A percentile compares a stretch with the other conserved stretches of the same genome.
phyloP scores from a whole-genome alignment of 2,888 invertebrate genomes.

The Cheilosia soror region DNA sequence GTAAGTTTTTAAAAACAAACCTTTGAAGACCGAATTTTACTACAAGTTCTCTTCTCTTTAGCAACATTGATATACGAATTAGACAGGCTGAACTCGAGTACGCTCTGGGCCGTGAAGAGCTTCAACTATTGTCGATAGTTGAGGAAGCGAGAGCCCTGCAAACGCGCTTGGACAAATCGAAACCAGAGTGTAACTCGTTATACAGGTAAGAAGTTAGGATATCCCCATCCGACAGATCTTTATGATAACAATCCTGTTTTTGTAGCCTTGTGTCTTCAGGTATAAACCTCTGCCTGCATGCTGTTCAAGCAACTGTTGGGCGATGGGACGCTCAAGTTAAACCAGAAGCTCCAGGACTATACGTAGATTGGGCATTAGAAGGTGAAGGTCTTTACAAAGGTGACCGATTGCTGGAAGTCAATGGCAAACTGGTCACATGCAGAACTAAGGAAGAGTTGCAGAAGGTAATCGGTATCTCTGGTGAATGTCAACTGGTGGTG shows the following conservation, averaged over 20 bases:
- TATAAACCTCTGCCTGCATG: constrained; percentile 85
- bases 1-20: constrained; percentile 85
- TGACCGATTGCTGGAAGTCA: constrained; percentile 91
- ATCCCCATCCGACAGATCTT: background rate
- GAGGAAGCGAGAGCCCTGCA: constrained; percentile 93
- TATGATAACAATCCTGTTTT: background rate
- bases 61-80: constrained; percentile 94
- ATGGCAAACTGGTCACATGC: constrained; percentile 89
- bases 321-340: constrained; percentile 89
- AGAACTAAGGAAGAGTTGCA: constrained; percentile 89
- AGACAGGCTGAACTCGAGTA: constrained; percentile 96
- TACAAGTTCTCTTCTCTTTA: constrained; percentile 81
- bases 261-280: constrained; percentile 83
- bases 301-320: constrained; percentile 88
- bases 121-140: constrained; percentile 92
- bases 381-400: constrained; percentile 90
- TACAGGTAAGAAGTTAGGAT: constrained; percentile 85
- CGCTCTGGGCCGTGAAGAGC: constrained; percentile 93
- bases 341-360: constrained; percentile 87
- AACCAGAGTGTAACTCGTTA: constrained; percentile 85
- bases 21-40: background rate
- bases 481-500: constrained; percentile 83
- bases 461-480: constrained; percentile 85
- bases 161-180: constrained; percentile 90
- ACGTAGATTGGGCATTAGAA: constrained; percentile 93